Base-by-base conservation (phyloP, 2,113 vertebrate genomes). In the Hypanus sabinus region DNA sequence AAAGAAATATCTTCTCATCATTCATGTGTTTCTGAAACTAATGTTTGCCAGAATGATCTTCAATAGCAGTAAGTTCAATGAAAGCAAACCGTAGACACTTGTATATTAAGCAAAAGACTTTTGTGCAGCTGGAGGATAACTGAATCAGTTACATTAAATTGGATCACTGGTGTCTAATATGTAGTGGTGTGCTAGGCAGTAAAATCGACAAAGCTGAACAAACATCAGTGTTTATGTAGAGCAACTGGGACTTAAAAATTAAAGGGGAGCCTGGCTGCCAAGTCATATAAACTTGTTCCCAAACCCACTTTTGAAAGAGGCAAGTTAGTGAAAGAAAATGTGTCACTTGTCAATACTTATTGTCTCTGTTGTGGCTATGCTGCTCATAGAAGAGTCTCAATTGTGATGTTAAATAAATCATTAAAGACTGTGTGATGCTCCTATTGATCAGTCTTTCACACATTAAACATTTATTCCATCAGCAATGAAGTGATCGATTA, bases 131-230 rank as follows among this genome's bases (percentile, higher is more conserved):
- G 12, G 91, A 38, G 62, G 88, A 22, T 12, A 87, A 87, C 83
- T n/a, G 55, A 24, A 33, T 90, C 85, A 18, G n/a, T 90, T 90
- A 65, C 65, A 90, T 36, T 65, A 65, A 90, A 90, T 90, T 33
- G 60, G 9, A 90, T 90, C 85, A 90, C 65, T 90, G 65, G 6
- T 65, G n/a, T 68, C 85, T 90, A 36, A 90, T 65, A 65, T 90
- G 85, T 14, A 68, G 27, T 16, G 18, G n/a, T 33, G 60, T 12
- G 73, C 33, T 55, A 73, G 20, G 33, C 91, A 71, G 70, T 93
- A 93, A 73, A 93, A 93, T 71, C 30, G n/a, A 30, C 60, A 90
- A 90, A 90, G 60, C 60, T 33, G 85, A 68, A 90, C 30, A 90
- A 62, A 36, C n/a, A 46, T 4, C 20, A 93, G 71, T 75, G 22